A percentile compares a stretch with the other conserved stretches of the same genome.
These are phyloP conservation scores for Cricetomys ansorgei DNA, from an alignment of 2,113 vertebrate species.

Conservation along the genomic window DNA sequence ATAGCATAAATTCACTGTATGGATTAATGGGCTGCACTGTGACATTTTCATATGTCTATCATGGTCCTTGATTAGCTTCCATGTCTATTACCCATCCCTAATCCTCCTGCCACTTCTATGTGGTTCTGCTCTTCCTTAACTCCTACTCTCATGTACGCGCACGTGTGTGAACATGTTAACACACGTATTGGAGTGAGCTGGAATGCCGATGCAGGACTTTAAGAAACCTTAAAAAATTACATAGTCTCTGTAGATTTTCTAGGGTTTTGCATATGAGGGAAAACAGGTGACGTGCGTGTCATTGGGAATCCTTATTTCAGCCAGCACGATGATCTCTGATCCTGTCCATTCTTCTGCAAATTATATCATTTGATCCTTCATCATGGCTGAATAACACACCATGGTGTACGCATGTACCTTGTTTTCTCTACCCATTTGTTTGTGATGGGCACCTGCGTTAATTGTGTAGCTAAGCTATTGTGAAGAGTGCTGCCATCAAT, in stretches of 20 bases:
- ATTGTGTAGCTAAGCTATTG: not conserved
- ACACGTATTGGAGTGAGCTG: not conserved
- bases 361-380: not conserved
- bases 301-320: not conserved
- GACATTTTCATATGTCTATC: not conserved
- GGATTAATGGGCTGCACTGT: not conserved
- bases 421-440: too few relatives aligned
- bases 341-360: not conserved
- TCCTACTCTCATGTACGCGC: not conserved
- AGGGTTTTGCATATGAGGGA: not conserved
- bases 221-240: not conserved
- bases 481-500: not conserved
- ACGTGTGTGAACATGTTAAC: not conserved
- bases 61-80: not conserved
- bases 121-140: not conserved
- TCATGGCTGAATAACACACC: too few relatives aligned
- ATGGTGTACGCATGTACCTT: not conserved
- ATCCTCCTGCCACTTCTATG: not conserved
- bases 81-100: not conserved
- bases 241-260: not conserved
- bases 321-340: not conserved
- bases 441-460: not conserved
- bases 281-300: not conserved
- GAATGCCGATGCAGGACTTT: not conserved
- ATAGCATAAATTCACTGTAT: not conserved